phyloP scores from a whole-genome alignment of 1,140 invertebrate genomes.

The Theocolax elegans region DNA sequence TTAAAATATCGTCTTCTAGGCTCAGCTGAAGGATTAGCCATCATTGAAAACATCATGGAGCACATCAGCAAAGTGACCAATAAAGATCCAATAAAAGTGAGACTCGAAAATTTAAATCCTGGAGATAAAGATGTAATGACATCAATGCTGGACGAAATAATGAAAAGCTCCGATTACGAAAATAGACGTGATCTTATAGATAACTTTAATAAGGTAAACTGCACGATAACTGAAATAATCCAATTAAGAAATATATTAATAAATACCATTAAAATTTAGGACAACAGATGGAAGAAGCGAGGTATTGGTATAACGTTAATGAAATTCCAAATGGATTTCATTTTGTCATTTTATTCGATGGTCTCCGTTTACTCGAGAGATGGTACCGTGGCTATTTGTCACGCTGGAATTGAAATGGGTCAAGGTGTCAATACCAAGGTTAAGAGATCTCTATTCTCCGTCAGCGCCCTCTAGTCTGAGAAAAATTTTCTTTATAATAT shows the following conservation, averaged over 20 bases:
- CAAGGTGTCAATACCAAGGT: slow-evolving; percentile 85
- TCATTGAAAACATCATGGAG: slow-evolving; percentile 85
- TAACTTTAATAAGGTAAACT: slow-evolving; percentile 72
- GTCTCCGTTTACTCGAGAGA: slow-evolving; percentile 81
- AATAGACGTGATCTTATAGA: slow-evolving; percentile 68
- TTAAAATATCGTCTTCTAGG: slow-evolving; percentile 12
- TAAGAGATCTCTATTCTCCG: no score
- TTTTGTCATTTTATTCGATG: slow-evolving; percentile 72
- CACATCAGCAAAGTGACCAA: slow-evolving; percentile 76
- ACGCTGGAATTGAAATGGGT: slow-evolving; percentile 87
- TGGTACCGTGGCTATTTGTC: slow-evolving; percentile 79
- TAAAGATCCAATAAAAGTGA: slow-evolving; percentile 77
- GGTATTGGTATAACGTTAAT: slow-evolving; percentile 77
- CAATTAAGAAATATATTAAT: no score
- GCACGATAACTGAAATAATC: no score
- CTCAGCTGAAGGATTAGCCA: slow-evolving; percentile 52
- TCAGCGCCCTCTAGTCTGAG: no score
- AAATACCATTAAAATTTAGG: slow-evolving; percentile 49
- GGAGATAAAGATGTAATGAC: slow-evolving; percentile 53
- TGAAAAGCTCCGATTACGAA: slow-evolving; percentile 72
- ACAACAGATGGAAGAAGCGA: slow-evolving; percentile 83
- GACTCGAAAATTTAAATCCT: slow-evolving; percentile 71
- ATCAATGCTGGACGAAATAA: slow-evolving; percentile 71
- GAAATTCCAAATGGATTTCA: slow-evolving; percentile 72
- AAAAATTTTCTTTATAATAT: no score